Evolutionary conservation across 37 sponge, comb jelly and placozoan species (phyloP).

Genomic region (Halichondria panicea): DNA sequence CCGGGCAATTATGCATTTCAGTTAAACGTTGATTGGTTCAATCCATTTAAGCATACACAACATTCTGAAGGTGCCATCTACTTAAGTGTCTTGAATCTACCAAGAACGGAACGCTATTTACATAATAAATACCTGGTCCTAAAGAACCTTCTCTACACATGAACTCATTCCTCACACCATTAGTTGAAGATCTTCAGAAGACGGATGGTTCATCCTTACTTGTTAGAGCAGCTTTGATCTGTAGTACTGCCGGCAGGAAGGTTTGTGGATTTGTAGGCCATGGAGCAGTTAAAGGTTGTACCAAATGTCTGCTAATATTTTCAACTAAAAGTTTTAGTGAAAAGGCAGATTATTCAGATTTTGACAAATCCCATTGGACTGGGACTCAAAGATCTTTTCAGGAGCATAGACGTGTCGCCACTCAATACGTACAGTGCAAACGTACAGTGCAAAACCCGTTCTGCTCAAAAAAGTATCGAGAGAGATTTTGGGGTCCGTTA

Average conservation of each 20-base stretch:
- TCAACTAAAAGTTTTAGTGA: constrained; percentile 35
- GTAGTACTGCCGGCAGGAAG: constrained; percentile 33
- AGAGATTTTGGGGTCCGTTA: too few species aligned
- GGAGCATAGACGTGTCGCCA: too few species aligned
- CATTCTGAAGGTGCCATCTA: constrained; percentile 43
- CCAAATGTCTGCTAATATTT: constrained; percentile 28
- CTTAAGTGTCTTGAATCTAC: constrained; percentile 16
- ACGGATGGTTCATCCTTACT: neutral
- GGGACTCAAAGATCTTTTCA: too few species aligned
- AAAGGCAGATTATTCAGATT: constrained; percentile 29
- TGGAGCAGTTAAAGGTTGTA: constrained; percentile 22
- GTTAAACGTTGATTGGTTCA: constrained; percentile 58
- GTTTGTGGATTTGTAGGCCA: constrained; percentile 60
- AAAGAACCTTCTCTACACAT: constrained; percentile 13
- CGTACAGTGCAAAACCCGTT: too few species aligned
- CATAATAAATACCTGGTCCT: constrained; percentile 41
- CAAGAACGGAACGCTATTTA: constrained; percentile 11
- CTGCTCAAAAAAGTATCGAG: too few species aligned
- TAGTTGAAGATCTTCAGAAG: constrained; percentile 30
- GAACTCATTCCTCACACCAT: constrained; percentile 22
- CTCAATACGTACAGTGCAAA: too few species aligned
- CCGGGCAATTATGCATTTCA: neutral
- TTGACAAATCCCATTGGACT: constrained; percentile 25
- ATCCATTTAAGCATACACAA: constrained; percentile 30
- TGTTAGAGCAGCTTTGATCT: constrained; percentile 18